Evolutionary conservation across 2,888 invertebrate genomes (phyloP).

Genomic region (Lagria hirta): DNA sequence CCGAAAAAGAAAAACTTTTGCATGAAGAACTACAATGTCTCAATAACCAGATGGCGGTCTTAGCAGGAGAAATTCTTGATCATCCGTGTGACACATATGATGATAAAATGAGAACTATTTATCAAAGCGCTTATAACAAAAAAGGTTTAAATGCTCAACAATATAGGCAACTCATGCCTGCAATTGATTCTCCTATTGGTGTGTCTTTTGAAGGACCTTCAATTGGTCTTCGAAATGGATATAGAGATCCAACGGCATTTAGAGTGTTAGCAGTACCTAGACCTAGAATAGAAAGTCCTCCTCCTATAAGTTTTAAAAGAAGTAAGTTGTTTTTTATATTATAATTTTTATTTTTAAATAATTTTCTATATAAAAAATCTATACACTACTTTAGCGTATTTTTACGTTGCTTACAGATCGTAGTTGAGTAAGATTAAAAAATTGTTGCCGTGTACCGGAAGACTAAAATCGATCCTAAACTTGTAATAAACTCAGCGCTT

Average conservation of each 20-base stretch:
- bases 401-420: too few relatives aligned
- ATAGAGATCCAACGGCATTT: slow-evolving; percentile 66
- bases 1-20: slow-evolving; percentile 62
- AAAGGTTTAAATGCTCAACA: slow-evolving; percentile 61
- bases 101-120: slow-evolving; percentile 64
- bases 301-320: slow-evolving; percentile 45
- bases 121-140: slow-evolving; percentile 63
- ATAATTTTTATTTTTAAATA: slow-evolving; percentile 12
- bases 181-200: slow-evolving; percentile 62
- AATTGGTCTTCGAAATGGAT: slow-evolving; percentile 60
- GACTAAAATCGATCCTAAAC: too few relatives aligned
- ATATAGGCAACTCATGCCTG: slow-evolving; percentile 62
- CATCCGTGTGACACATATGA: slow-evolving; percentile 65
- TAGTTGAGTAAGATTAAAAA: too few relatives aligned
- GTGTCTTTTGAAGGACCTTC: slow-evolving; percentile 61
- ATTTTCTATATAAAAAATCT: too few relatives aligned
- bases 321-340: slow-evolving; percentile 38
- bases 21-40: slow-evolving; percentile 59
- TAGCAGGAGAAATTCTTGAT: slow-evolving; percentile 64
- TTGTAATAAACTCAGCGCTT: too few relatives aligned
- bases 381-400: too few relatives aligned
- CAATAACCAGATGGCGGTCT: slow-evolving; percentile 58
- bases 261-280: slow-evolving; percentile 58
- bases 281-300: slow-evolving; percentile 60
- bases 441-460: too few relatives aligned